These are phyloP conservation scores for Peromyscus nudipes DNA, from an alignment of 2,797 vertebrate species.

Conservation along the genomic window DNA sequence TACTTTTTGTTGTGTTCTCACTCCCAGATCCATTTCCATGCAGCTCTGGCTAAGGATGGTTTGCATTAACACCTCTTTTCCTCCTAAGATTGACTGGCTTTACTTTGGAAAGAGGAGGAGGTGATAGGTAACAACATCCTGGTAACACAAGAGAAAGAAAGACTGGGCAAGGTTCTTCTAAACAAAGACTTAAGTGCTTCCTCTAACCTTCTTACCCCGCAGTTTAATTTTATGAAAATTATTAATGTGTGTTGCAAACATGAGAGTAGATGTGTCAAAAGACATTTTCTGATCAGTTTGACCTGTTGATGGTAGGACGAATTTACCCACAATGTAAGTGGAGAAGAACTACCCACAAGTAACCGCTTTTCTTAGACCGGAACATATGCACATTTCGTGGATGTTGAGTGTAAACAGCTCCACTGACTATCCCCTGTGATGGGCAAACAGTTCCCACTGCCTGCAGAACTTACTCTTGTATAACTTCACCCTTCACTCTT, in stretches of 20 bases:
- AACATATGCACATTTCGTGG: constrained; percentile 6
- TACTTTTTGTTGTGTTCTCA: background rate
- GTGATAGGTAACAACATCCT: background rate
- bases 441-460: background rate
- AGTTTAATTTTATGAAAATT: background rate
- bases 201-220: background rate
- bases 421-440: background rate
- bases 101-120: background rate
- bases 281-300: constrained; percentile 7
- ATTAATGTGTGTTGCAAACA: background rate
- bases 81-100: background rate
- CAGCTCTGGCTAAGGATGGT: background rate
- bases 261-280: background rate
- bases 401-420: background rate
- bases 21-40: background rate
- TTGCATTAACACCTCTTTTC: background rate
- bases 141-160: background rate
- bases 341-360: background rate
- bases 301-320: background rate
- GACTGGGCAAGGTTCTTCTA: background rate
- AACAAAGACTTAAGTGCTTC: background rate
- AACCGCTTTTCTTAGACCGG: background rate
- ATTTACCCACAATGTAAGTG: background rate
- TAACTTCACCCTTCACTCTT: constrained; percentile 2
- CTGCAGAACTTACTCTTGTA: background rate